A percentile compares a stretch with the other conserved stretches of the same genome.
These are phyloP conservation scores for Squalus acanthias DNA, from an alignment of 2,797 vertebrate genomes.

Conservation along the genomic window DNA sequence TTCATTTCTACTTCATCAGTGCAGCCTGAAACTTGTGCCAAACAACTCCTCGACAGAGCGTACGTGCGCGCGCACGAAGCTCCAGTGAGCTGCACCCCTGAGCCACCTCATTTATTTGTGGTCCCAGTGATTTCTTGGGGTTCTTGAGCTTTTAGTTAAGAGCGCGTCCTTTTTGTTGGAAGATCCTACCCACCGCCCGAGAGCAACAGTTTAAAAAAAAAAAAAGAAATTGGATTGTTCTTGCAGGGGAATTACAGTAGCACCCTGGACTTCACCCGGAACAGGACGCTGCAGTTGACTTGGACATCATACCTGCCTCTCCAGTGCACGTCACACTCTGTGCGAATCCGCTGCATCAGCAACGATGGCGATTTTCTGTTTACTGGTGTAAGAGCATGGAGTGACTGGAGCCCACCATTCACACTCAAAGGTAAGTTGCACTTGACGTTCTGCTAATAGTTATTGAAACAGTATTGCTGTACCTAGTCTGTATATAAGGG, in stretches of 20 bases:
- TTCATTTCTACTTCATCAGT: neutral
- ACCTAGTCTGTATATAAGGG: neutral
- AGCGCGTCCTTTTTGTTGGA: neutral
- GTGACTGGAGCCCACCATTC: slow-evolving; percentile 55
- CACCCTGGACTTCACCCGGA: slow-evolving; percentile 42
- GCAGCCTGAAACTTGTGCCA: no score
- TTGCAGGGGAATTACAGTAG: slow-evolving; percentile 51
- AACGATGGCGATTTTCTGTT: neutral
- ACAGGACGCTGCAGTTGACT: slow-evolving; percentile 47
- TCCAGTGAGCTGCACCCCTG: no score
- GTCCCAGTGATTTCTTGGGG: neutral
- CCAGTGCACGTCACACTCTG: slow-evolving; percentile 54
- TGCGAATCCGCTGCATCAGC: slow-evolving; percentile 53
- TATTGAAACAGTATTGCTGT: neutral
- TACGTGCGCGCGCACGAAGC: no score
- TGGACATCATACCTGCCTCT: slow-evolving; percentile 60
- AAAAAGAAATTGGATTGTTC: neutral
- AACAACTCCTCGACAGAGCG: no score
- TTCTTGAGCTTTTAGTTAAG: neutral
- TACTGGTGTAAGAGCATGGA: slow-evolving; percentile 44
- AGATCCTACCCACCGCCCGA: neutral
- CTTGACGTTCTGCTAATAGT: neutral
- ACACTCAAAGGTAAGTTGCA: slow-evolving; percentile 50
- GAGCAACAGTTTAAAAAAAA: neutral
- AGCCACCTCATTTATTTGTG: neutral